Evolutionary conservation across 2,888 invertebrate species (phyloP).

Genomic region (Agrotis ipsilon): DNA sequence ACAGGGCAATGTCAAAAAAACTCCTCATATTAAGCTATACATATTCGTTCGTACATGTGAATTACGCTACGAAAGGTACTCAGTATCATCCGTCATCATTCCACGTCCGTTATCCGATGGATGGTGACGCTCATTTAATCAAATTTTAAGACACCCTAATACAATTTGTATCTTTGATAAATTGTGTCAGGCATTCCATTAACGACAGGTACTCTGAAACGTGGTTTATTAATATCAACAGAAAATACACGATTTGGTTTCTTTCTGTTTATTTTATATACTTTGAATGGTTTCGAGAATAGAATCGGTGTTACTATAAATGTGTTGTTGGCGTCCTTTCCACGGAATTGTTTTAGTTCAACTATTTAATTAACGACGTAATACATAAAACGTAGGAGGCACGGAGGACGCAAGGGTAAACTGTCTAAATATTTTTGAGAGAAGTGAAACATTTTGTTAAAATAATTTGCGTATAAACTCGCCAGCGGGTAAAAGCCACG

Average conservation of each 20-base stretch:
- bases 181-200: conserved; percentile 57
- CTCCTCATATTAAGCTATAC: conserved; percentile 11
- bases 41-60: conserved; percentile 34
- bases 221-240: conserved; percentile 4
- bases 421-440: conserved; percentile 53
- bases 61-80: conserved; percentile 55
- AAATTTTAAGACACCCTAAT: conserved; percentile 73
- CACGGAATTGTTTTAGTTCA: conserved; percentile 17
- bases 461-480: conserved; percentile 67
- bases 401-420: conserved; percentile 30
- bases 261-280: too few species aligned
- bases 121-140: conserved; percentile 76
- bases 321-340: conserved; percentile 27
- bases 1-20: conserved; percentile 23
- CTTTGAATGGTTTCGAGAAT: neutral
- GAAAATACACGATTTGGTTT: conserved; percentile 6
- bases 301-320: conserved; percentile 8
- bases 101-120: conserved; percentile 62
- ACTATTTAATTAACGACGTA: conserved; percentile 46
- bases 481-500: conserved; percentile 57
- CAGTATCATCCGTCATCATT: conserved; percentile 71
- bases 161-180: conserved; percentile 73
- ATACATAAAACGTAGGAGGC: conserved; percentile 38
- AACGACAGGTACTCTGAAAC: conserved; percentile 30
- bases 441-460: conserved; percentile 59